These are phyloP conservation scores for Gymnothorax javanicus DNA, from an alignment of 2,797 vertebrate species.

Conservation along the genomic window DNA sequence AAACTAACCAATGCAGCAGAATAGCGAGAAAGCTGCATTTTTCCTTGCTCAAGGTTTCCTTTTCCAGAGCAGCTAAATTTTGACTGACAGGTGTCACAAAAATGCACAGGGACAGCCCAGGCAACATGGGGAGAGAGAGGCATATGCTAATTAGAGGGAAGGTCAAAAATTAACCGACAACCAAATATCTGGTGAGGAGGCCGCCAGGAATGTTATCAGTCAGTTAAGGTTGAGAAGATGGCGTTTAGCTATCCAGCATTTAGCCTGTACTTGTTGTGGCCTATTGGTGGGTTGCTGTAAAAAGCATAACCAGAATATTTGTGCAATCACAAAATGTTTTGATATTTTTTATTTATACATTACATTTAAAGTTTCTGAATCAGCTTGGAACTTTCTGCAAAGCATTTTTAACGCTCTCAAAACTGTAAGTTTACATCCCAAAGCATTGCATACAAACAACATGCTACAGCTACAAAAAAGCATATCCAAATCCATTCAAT, in stretches of 20 bases:
- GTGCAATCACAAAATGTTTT: background rate
- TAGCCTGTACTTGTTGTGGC: too few relatives aligned
- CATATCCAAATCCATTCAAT: too few relatives aligned
- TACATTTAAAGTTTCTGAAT: background rate
- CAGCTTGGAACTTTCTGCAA: too few relatives aligned
- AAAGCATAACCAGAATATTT: background rate
- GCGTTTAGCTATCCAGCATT: background rate
- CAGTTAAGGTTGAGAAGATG: background rate
- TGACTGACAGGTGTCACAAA: slow-evolving; percentile 60
- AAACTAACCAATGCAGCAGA: slow-evolving; percentile 52
- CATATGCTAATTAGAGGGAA: slow-evolving; percentile 57
- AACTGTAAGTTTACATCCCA: too few relatives aligned
- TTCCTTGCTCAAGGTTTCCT: slow-evolving; percentile 52
- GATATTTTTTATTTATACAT: background rate
- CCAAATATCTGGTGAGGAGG: slow-evolving; percentile 56
- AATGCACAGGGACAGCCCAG: slow-evolving; percentile 42
- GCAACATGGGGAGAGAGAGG: background rate
- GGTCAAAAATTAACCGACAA: slow-evolving; percentile 60
- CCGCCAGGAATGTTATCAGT: slow-evolving; percentile 41
- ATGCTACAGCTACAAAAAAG: too few relatives aligned
- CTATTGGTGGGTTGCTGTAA: background rate
- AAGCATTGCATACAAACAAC: too few relatives aligned
- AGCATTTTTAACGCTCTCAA: too few relatives aligned
- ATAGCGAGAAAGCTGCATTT: slow-evolving; percentile 51
- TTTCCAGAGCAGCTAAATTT: slow-evolving; percentile 53